Evolutionary conservation across 2,797 vertebrate genomes (phyloP), one percentile per base, ranked within the genome.

Genomic region (Apogon talboti): DNA sequence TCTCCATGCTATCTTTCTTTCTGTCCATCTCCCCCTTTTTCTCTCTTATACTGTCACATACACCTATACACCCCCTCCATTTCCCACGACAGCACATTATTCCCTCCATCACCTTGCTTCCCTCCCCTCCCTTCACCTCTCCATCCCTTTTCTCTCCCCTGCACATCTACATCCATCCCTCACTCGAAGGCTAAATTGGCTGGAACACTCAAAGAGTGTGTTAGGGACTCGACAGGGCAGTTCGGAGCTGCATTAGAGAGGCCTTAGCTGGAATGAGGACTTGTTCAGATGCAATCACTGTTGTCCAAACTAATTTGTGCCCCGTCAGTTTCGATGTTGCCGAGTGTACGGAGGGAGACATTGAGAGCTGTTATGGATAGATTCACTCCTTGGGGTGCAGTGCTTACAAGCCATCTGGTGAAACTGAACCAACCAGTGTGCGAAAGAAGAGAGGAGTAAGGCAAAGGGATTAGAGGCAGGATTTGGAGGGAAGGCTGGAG

Each of bases 281-380:
- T 88, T 82, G 79, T 91, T 92, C 90, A 82, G 74, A 71, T 74
- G 76, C 87, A 86, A 91, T 92, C 84, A 79, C 81, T 85, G 91
- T 89, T 89, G 86, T 91, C 89, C 77, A 89, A 91, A 87, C 92
- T 91, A 85, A 93, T 94, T 93, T 92, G 74, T 70, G 76, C 73
- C 81, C 89, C 53, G 80, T 92, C 91, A 87, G 65, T 88, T 87
- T 84, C 40, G 18, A 79, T 72, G 78, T 76, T 76, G 78, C 64
- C 7, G 67, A 81, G 73, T 66, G 59, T 44, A 64, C 2, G 12
- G 63, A 61, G 71, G 74, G 75, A 83, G 84, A 87, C 76, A 46
- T 69, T 53, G 64, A 50, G 73, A 47, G 81, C 80, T 87, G 82
- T 90, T 89, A 90, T 59, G 76, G 82, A 87, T 86, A 86, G 78